Conservation (phyloP, 2,888 invertebrate species). For the Therioaphis trifolii region DNA sequence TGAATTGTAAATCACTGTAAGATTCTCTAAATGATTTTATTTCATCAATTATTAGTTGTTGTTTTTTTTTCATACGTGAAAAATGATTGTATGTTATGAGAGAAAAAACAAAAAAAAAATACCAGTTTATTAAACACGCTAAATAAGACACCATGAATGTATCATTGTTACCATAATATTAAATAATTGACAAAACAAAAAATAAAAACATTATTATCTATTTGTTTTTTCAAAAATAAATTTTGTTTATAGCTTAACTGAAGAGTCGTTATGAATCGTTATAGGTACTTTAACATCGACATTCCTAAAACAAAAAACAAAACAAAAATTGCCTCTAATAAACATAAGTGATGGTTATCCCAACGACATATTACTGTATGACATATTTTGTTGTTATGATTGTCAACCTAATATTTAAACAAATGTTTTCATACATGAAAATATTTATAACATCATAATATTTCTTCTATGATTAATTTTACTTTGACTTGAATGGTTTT, state of each 20-base stretch:
- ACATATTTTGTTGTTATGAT: conserved; percentile 11
- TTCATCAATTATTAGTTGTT: not conserved
- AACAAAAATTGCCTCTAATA: not conserved
- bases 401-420: conserved; percentile 24
- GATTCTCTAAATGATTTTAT: not conserved
- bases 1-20: conserved; percentile 13
- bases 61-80: conserved; percentile 3
- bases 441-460: not conserved
- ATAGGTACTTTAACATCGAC: conserved; percentile 3
- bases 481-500: no score
- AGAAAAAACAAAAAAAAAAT: no score
- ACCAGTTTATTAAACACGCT: not conserved
- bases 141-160: not conserved
- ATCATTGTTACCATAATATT: not conserved
- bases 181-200: no score
- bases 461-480: not conserved
- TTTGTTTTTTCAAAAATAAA: not conserved
- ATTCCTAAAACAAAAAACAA: conserved; percentile 17
- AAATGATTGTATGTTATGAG: no score
- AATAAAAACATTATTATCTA: conserved; percentile 3
- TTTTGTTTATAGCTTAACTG: not conserved
- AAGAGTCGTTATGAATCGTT: not conserved
- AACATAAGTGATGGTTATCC: not conserved
- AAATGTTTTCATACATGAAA: not conserved
- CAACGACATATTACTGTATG: not conserved